Base-by-base conservation (phyloP, 2,888 invertebrate genomes). In the Lacanobia oleracea region DNA sequence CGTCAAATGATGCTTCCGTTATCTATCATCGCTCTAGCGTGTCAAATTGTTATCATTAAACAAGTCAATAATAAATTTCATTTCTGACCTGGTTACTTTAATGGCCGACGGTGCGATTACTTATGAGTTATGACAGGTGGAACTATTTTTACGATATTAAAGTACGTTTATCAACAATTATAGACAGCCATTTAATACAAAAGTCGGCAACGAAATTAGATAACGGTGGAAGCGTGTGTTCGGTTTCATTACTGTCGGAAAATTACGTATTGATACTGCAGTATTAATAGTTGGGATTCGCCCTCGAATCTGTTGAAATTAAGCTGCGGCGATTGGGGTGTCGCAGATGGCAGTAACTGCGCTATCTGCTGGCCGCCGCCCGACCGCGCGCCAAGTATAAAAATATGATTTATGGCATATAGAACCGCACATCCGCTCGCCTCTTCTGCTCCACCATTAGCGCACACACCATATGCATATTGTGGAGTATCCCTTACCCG, bases 291-390 rank as follows among this genome's bases (percentile, higher is more conserved):
- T 91, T 89, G 88, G 88, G 92, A 92, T 92, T 91, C 91, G 88
- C 92, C 93, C 92, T 93, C 88, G 89, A 91, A 93, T 94, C 92
- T 93, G 92, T 91, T 88, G 92, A 93, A 94, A 95, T 94, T 93
- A 94, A 93, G 91, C 91, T 88, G 90, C 89, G 89, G 91, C 91
- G 85, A 93, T 93, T 93, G 94, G 94, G 93, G 93, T 93, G 94
- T 90, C 94, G 87, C 95, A 95, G 94, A 94, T 95, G 95, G 93
- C 85, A 86, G 89, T 94, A 94, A 95, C 94, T 90, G 93, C 94
- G 91, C 87, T 89, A 87, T 90, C 89, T 87, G 83, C 87, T 89
- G 85, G 88, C 65, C 72, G 62, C 76, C 37, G 65, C 85, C 85
- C 86, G 88, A 91, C 90, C 91, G 92, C 91, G 91, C 89, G 91